phyloP scores from a whole-genome alignment of 2,113 vertebrate species.

The Bothrops jararaca region DNA sequence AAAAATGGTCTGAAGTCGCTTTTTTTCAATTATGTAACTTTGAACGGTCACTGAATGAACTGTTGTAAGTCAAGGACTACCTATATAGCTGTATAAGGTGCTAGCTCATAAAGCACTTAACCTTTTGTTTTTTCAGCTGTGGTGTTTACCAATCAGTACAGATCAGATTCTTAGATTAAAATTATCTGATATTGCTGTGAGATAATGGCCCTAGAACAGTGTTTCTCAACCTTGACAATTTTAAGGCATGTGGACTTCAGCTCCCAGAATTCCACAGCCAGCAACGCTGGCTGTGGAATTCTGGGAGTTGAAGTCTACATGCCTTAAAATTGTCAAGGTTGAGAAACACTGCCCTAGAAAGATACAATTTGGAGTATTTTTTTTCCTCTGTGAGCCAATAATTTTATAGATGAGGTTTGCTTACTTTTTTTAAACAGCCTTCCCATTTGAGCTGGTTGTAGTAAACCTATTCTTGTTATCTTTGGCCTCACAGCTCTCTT shows the following conservation, averaged over 20 bases:
- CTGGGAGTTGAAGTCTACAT: too few species aligned
- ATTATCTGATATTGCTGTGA: background rate
- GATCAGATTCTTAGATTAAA: background rate
- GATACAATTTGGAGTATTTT: background rate
- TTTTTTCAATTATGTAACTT: background rate
- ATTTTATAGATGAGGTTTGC: background rate
- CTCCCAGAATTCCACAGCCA: too few species aligned
- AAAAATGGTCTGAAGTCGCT: background rate
- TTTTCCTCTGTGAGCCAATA: background rate
- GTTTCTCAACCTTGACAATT: too few species aligned
- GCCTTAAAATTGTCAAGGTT: too few species aligned
- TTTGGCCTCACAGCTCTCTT: background rate
- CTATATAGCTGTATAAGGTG: background rate
- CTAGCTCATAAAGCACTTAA: background rate
- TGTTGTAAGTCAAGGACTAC: background rate
- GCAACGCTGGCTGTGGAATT: too few species aligned
- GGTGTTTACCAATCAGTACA: background rate
- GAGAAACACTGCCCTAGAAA: too few species aligned
- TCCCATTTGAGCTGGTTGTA: background rate
- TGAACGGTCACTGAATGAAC: background rate
- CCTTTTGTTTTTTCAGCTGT: background rate
- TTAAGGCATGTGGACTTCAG: too few species aligned
- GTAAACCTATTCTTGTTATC: background rate
- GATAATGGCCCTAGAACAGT: background rate
- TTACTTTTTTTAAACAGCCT: background rate